Base-by-base conservation (phyloP, 2,888 invertebrate species). In the Rhodophaea formosa region DNA sequence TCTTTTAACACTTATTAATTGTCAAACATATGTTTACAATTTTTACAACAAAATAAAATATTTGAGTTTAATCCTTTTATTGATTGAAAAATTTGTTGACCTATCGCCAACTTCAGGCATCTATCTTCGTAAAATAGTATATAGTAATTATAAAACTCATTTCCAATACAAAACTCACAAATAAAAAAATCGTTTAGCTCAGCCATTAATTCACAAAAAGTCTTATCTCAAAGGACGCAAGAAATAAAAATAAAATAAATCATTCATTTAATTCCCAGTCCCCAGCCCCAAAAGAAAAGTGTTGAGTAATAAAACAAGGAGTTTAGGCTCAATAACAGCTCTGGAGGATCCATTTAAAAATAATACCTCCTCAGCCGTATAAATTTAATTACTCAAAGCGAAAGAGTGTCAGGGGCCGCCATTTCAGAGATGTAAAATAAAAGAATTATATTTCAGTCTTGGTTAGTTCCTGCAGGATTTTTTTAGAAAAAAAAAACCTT, bases 301-400 rank as follows among this genome's bases (percentile, higher is more conserved):
- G 39, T 42, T 53, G 17, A 23, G 39, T 39, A 39, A 53, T 39
- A 42, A 35, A 53, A 17, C 17, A 35, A 17, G 39, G 52, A n/a
- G 17, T 16, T 23, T 17, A 46, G 46, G 12, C 17, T n/a, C 42
- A 39, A 53, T 39, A 53, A 17, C 17, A 23, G 42, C 39, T n/a
- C 29, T 8, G 1, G 29, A 30, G 42, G 17, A 53, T 39, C 52
- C 52, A 39, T 53, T 53, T 53, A 53, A 53, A 52, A 53, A 39
- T 39, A 23, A 46, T 46, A 46, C 23, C 17, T 16, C 17, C 10
- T 42, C 23, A 23, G 39, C 35, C 42, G 47, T 47, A 47, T 30
- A 47, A 47, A 14, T 30, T 47, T 47, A 47, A 47, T 47, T 47
- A 8, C 47, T 47, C 47, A 47, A 47, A 30, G 47, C 47, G 47